These are phyloP conservation scores for Lamproptera curius DNA, from an alignment of 2,888 invertebrate species.

Conservation along the genomic window DNA sequence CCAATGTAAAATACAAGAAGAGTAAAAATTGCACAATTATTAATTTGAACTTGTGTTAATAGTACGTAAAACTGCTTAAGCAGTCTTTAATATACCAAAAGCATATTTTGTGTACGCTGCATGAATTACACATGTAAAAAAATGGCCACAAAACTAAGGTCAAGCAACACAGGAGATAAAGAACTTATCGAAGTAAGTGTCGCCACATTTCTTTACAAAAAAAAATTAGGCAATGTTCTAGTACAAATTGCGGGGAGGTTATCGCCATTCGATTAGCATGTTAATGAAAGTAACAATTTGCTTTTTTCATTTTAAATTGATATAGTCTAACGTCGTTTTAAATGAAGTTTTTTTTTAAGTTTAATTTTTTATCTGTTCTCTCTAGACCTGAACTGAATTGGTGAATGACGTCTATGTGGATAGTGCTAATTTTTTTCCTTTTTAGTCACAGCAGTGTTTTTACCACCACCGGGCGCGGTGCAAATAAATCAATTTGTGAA, in stretches of 20 bases:
- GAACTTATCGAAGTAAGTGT: neutral
- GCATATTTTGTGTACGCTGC: too few species aligned
- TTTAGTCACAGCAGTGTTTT: slow-evolving; percentile 56
- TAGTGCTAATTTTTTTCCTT: slow-evolving; percentile 61
- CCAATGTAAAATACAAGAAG: too few species aligned
- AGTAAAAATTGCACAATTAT: too few species aligned
- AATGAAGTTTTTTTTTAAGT: too few species aligned
- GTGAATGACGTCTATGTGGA: slow-evolving; percentile 60
- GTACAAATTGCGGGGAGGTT: slow-evolving; percentile 14
- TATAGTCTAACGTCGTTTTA: neutral
- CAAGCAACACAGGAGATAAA: neutral
- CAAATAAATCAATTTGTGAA: slow-evolving; percentile 39
- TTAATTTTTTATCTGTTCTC: neutral
- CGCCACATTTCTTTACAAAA: slow-evolving; percentile 2
- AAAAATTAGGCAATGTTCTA: slow-evolving; percentile 2
- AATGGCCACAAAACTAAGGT: slow-evolving; percentile 1
- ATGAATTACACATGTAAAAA: too few species aligned
- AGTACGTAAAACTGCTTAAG: too few species aligned
- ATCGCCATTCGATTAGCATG: slow-evolving; percentile 1
- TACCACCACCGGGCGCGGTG: slow-evolving; percentile 41
- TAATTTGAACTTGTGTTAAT: too few species aligned
- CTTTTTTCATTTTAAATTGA: neutral
- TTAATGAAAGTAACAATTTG: slow-evolving; percentile 2
- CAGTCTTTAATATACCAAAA: too few species aligned
- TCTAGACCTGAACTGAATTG: slow-evolving; percentile 31